A percentile compares a stretch with the other conserved stretches of the same genome.
Conservation (phyloP, 2,888 invertebrate genomes). For the Ectemnius continuus region DNA sequence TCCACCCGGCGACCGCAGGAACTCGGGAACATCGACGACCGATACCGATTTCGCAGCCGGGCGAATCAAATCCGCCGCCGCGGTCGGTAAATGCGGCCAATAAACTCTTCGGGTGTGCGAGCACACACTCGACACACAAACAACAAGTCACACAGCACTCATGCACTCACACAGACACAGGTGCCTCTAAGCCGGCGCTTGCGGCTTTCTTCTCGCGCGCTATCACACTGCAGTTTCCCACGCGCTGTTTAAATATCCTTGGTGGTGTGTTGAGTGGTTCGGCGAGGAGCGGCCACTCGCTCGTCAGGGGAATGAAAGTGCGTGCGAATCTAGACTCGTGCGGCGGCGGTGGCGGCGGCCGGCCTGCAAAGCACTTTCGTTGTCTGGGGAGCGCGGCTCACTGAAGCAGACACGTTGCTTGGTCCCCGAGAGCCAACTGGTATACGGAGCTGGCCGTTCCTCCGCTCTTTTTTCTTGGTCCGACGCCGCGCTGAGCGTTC, state of each 20-base stretch:
- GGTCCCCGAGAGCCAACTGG: not conserved
- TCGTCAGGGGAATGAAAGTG: not conserved
- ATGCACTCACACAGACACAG: not conserved
- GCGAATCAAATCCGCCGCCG: slow-evolving; percentile 20
- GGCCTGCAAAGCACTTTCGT: not conserved
- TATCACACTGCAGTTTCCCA: slow-evolving; percentile 14
- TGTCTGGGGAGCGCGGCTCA: not conserved
- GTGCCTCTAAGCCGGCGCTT: slow-evolving; percentile 2
- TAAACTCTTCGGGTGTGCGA: no score
- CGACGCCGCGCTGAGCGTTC: slow-evolving; percentile 48
- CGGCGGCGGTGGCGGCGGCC: no score
- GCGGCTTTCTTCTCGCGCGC: slow-evolving; percentile 10
- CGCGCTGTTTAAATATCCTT: slow-evolving; percentile 22
- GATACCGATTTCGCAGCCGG: slow-evolving; percentile 33
- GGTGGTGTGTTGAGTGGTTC: slow-evolving; percentile 31
- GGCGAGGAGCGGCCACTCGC: slow-evolving; percentile 30
- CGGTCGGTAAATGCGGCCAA: slow-evolving; percentile 43
- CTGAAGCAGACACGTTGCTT: no score
- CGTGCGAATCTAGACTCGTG: no score
- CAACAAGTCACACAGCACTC: slow-evolving; percentile 11
- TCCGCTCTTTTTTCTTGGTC: slow-evolving; percentile 22
- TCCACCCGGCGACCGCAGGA: slow-evolving; percentile 7
- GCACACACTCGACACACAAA: not conserved
- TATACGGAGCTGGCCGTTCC: not conserved
- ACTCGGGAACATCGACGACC: slow-evolving; percentile 30